Percentiles rank a stretch among this genome's conserved stretches.
These are phyloP conservation scores for Rhynchophorus ferrugineus DNA, from an alignment of 1,140 invertebrate species.

Conservation along the genomic window DNA sequence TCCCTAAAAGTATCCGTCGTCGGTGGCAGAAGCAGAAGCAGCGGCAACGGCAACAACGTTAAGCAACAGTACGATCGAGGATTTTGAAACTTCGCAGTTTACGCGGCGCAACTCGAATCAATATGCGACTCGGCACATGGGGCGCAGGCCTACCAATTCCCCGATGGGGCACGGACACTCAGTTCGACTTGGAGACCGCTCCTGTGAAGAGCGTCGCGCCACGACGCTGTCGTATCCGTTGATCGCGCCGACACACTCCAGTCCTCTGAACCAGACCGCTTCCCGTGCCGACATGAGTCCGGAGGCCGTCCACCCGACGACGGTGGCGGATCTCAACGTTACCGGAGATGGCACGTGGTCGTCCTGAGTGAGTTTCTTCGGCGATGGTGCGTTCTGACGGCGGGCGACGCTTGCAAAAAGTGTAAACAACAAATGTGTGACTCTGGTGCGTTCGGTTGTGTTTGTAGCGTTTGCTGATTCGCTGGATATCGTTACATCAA, in stretches of 20 bases:
- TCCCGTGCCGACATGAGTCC: no score
- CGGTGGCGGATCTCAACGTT: not conserved
- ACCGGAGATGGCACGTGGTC: not conserved
- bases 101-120: conserved; percentile 20
- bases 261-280: no score
- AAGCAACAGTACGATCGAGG: conserved; percentile 15
- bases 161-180: conserved; percentile 16
- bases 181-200: conserved; percentile 10
- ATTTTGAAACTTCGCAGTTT: conserved; percentile 14
- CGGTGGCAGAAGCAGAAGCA: no score
- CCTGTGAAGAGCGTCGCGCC: not conserved
- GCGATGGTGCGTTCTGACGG: no score
- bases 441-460: no score
- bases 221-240: not conserved
- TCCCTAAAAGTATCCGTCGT: no score
- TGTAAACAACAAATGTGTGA: not conserved
- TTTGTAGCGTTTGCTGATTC: no score
- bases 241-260: not conserved
- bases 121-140: conserved; percentile 17
- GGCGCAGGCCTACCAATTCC: conserved; percentile 23
- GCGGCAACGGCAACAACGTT: not conserved
- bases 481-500: no score
- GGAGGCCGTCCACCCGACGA: no score
- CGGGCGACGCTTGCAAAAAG: no score
- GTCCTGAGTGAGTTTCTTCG: no score